Evolutionary conservation across 2,888 invertebrate species (phyloP).

Genomic region (Chironomus riparius): DNA sequence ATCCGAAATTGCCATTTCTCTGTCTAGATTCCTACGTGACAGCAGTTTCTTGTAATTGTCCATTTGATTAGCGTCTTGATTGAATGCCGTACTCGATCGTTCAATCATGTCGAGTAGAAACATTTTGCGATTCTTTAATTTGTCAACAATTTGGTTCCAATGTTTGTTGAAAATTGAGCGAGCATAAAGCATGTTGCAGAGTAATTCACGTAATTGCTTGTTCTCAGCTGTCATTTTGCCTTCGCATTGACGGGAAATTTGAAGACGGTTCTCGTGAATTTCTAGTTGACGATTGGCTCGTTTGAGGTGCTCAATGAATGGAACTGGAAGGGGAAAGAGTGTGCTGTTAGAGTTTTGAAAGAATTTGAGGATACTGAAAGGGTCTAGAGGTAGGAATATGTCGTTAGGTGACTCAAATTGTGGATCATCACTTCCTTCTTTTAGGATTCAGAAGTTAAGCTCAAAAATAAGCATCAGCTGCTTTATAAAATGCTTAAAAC

Average conservation of each 20-base stretch:
- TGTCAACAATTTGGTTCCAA: conserved; percentile 38
- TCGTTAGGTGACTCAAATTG: too few relatives aligned
- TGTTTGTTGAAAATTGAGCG: conserved; percentile 37
- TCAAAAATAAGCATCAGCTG: too few relatives aligned
- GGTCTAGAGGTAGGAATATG: too few relatives aligned
- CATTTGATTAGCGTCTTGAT: conserved; percentile 37
- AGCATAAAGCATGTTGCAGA: conserved; percentile 36
- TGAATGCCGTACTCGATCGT: conserved; percentile 38
- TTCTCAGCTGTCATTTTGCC: conserved; percentile 37
- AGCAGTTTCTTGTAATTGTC: conserved; percentile 37
- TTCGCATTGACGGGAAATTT: conserved; percentile 38
- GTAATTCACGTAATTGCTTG: conserved; percentile 34
- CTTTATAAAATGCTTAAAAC: too few relatives aligned
- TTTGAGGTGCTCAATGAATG: conserved; percentile 36
- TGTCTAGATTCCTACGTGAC: conserved; percentile 33
- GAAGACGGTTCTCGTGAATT: conserved; percentile 38
- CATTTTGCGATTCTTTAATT: conserved; percentile 38
- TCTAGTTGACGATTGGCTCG: conserved; percentile 34
- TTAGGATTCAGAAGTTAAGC: too few relatives aligned
- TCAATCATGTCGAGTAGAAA: conserved; percentile 40
- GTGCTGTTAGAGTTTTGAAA: too few relatives aligned
- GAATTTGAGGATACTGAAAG: too few relatives aligned
- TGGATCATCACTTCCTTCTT: too few relatives aligned
- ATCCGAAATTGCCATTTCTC: conserved; percentile 31
- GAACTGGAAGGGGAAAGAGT: conserved; percentile 22